phyloP scores from a whole-genome alignment of 2,113 vertebrate genomes.

The Clarias gariepinus region DNA sequence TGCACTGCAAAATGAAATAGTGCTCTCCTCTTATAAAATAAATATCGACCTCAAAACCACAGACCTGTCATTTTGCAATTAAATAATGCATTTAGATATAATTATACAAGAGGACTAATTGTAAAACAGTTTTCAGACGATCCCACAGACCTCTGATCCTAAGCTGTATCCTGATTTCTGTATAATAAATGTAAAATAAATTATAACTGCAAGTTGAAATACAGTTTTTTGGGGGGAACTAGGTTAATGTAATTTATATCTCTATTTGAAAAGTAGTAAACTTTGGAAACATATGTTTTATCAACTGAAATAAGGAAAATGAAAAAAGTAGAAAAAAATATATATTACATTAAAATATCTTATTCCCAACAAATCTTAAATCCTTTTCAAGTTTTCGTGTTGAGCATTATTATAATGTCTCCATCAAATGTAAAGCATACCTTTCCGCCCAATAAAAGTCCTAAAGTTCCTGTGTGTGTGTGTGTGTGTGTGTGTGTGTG shows the following conservation, averaged over 20 bases:
- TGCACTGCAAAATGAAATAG: background rate
- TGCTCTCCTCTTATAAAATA: background rate
- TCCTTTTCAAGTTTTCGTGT: background rate
- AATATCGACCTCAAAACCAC: background rate
- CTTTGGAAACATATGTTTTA: background rate
- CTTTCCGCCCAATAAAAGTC: slow-evolving; percentile 28
- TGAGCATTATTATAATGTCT: background rate
- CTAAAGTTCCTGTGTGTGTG: slow-evolving; percentile 13
- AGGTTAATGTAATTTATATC: background rate
- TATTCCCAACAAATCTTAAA: background rate
- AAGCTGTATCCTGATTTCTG: background rate
- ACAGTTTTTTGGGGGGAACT: background rate
- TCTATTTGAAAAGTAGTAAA: background rate
- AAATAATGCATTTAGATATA: background rate
- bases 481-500: background rate
- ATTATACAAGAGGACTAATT: background rate
- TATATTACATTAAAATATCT: background rate
- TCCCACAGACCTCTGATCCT: background rate
- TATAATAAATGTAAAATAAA: background rate
- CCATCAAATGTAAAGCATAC: background rate
- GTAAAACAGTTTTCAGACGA: background rate
- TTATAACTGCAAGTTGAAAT: background rate
- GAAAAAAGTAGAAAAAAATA: background rate
- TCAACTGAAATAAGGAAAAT: background rate
- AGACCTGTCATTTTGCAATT: background rate